These are phyloP conservation scores for Oostethus manadensis DNA, from an alignment of 2,113 vertebrate species.

Conservation along the genomic window DNA sequence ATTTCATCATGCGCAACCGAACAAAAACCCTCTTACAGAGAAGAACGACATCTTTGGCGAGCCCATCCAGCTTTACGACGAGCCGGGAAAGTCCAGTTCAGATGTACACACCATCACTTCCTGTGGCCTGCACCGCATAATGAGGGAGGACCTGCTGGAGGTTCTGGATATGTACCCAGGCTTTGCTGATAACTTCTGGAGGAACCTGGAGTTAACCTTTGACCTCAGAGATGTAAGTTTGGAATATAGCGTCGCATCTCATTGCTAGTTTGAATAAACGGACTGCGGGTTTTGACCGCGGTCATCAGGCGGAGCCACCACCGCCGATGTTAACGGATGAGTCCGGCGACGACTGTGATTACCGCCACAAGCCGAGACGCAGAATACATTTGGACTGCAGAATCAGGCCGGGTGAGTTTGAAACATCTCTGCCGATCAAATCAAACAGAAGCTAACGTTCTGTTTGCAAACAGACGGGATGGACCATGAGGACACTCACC, in stretches of 20 bases:
- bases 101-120: constrained; percentile 89
- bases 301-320: constrained; percentile 76
- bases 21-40: constrained; percentile 64
- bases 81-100: constrained; percentile 85
- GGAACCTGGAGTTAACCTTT: constrained; percentile 90
- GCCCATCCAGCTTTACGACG: constrained; percentile 81
- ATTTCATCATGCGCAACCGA: not conserved
- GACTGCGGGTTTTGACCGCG: not conserved
- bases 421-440: not conserved
- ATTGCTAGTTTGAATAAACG: not conserved
- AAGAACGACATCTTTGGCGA: constrained; percentile 95
- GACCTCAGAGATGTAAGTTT: constrained; percentile 88
- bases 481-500: constrained; percentile 73
- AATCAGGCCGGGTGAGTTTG: constrained; percentile 79
- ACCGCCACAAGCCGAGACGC: constrained; percentile 57
- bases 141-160: constrained; percentile 87
- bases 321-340: constrained; percentile 76
- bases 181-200: constrained; percentile 93
- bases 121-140: constrained; percentile 92
- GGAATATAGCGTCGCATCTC: not conserved
- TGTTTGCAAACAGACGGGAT: constrained; percentile 63
- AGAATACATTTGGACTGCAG: constrained; percentile 69
- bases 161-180: constrained; percentile 90
- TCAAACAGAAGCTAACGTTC: not conserved
- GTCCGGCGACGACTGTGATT: constrained; percentile 68